phyloP scores from a whole-genome alignment of 2,797 vertebrate species.

The Helicolenus hilgendorfi region DNA sequence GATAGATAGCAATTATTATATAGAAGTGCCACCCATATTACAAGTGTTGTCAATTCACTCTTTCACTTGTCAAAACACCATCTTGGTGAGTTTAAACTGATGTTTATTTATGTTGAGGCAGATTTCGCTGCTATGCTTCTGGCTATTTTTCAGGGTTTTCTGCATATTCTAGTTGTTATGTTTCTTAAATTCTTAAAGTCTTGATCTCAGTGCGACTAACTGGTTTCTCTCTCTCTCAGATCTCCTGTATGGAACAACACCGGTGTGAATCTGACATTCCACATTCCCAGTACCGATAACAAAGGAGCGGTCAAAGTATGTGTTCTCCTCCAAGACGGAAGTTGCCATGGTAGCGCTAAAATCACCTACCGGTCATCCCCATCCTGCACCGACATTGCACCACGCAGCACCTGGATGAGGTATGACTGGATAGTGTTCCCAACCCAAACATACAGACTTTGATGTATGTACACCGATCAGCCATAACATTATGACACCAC shows the following conservation, averaged over 20 bases:
- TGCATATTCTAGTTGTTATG: not conserved
- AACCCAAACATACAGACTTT: not conserved
- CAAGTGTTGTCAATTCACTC: not conserved
- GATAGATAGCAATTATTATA: not conserved
- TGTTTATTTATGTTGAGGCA: not conserved
- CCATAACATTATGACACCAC: not conserved
- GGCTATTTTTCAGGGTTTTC: not conserved
- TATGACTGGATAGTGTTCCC: slow-evolving; percentile 52
- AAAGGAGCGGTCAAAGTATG: slow-evolving; percentile 91
- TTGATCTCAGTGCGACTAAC: not conserved
- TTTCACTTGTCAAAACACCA: no score
- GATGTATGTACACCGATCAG: not conserved
- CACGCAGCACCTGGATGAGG: slow-evolving; percentile 93
- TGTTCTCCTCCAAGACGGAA: slow-evolving; percentile 86
- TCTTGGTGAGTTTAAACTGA: no score
- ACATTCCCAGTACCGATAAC: slow-evolving; percentile 88
- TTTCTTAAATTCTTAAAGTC: not conserved
- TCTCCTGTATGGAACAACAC: slow-evolving; percentile 88
- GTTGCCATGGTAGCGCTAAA: slow-evolving; percentile 82
- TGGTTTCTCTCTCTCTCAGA: slow-evolving; percentile 73
- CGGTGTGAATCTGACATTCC: slow-evolving; percentile 88
- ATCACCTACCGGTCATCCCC: slow-evolving; percentile 91
- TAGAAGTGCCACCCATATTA: not conserved
- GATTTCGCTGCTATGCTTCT: not conserved
- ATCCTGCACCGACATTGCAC: slow-evolving; percentile 86